Evolutionary conservation across 2,888 invertebrate species (phyloP).

Genomic region (Synergus itoensis): DNA sequence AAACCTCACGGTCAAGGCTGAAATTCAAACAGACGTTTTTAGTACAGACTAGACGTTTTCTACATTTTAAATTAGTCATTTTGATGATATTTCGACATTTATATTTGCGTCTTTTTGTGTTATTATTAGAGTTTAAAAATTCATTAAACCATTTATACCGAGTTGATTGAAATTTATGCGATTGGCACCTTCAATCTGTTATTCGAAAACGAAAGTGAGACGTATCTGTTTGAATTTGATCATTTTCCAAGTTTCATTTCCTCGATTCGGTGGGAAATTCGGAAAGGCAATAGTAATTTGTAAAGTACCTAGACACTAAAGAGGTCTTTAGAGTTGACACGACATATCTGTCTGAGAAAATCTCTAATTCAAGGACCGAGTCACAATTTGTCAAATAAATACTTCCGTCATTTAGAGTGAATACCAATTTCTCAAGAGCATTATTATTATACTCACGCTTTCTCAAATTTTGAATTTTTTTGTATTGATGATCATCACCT

Average conservation of each 20-base stretch:
- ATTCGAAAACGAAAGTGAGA: slow-evolving; percentile 6
- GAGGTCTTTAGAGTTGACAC: slow-evolving; percentile 11
- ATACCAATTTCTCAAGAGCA: background rate
- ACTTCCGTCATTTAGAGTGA: background rate
- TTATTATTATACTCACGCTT: background rate
- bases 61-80: background rate
- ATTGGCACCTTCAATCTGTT: slow-evolving; percentile 23
- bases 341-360: background rate
- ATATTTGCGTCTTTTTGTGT: background rate
- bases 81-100: background rate
- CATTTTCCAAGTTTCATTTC: slow-evolving; percentile 20
- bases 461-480: no score
- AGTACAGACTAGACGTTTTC: background rate
- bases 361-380: background rate
- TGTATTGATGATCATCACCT: no score
- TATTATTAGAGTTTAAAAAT: background rate
- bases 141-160: no score
- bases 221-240: slow-evolving; percentile 23
- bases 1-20: slow-evolving; percentile 93
- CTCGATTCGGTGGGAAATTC: slow-evolving; percentile 3
- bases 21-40: slow-evolving; percentile 64
- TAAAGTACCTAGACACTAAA: slow-evolving; percentile 28
- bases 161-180: slow-evolving; percentile 12
- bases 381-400: background rate
- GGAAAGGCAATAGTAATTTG: slow-evolving; percentile 25